These are phyloP conservation scores for Palythoa grandis DNA, from an alignment of 92 coral and sea anemone species.

Conservation along the genomic window DNA sequence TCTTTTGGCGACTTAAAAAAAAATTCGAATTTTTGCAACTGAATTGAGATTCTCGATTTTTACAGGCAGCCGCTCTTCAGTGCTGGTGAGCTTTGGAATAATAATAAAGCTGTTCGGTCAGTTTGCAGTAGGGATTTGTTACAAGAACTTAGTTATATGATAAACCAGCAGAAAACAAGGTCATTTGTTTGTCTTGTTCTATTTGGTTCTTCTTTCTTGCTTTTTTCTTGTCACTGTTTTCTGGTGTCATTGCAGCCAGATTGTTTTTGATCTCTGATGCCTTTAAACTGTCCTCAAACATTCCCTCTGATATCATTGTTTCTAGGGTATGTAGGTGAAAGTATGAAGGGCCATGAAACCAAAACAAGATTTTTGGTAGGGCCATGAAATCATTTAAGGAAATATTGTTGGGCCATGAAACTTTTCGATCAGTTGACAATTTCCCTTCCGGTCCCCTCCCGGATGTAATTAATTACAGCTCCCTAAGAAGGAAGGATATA, in stretches of 20 bases:
- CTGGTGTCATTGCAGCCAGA: slow-evolving; percentile 28
- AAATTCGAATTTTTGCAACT: no score
- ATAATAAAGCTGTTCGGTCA: no score
- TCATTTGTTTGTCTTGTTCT: no score
- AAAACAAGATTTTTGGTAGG: not conserved
- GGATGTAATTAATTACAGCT: no score
- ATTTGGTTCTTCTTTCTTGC: slow-evolving; percentile 12
- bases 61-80: no score
- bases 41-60: no score
- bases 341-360: not conserved
- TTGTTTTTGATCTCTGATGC: slow-evolving; percentile 18
- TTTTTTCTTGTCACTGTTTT: not conserved
- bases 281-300: slow-evolving; percentile 35
- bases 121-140: no score
- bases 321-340: slow-evolving; percentile 8
- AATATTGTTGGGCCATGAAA: not conserved
- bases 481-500: no score
- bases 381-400: not conserved
- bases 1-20: no score
- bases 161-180: no score
- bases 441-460: not conserved
- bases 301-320: slow-evolving; percentile 35
- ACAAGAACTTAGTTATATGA: no score
- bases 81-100: no score
- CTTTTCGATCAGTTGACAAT: not conserved